A percentile compares a stretch with the other conserved stretches of the same genome.
Evolutionary conservation across 1,140 invertebrate genomes (phyloP).

Genomic region (Tetragnatha versicolor): DNA sequence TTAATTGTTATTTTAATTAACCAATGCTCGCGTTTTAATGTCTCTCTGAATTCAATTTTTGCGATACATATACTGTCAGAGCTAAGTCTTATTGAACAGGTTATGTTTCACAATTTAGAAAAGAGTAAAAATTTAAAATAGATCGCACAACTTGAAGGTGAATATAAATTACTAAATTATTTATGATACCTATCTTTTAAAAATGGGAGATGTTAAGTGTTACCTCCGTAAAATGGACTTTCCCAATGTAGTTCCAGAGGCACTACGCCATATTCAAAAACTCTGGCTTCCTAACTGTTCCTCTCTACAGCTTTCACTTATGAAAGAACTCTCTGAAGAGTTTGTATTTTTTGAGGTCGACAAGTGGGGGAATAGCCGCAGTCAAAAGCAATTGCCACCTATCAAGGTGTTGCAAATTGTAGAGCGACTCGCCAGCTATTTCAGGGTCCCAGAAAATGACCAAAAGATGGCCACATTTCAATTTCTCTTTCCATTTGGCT

Average conservation of each 20-base stretch:
- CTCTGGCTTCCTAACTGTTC: conserved; percentile 42
- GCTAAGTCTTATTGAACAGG: too few species aligned
- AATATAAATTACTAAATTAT: too few species aligned
- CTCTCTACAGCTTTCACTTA: conserved; percentile 38
- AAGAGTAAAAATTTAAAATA: too few species aligned
- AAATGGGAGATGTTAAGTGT: conserved; percentile 48
- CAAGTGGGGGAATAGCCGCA: conserved; percentile 42
- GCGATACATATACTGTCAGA: too few species aligned
- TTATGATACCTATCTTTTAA: too few species aligned
- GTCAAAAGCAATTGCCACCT: conserved; percentile 45
- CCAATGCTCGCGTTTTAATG: too few species aligned
- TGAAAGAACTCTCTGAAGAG: conserved; percentile 51
- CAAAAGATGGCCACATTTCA: conserved; percentile 51
- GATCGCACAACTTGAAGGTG: too few species aligned
- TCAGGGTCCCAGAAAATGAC: conserved; percentile 34
- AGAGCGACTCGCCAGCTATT: conserved; percentile 41
- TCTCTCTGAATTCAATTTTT: too few species aligned
- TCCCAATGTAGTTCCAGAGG: conserved; percentile 43
- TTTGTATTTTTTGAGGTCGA: conserved; percentile 53
- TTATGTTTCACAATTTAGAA: too few species aligned
- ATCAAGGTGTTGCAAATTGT: conserved; percentile 47
- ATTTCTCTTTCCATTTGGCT: conserved; percentile 46
- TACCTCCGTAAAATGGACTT: conserved; percentile 51
- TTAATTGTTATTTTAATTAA: too few species aligned
- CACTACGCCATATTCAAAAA: conserved; percentile 45